Evolutionary conservation across 2,797 vertebrate genomes (phyloP), one percentile per base, ranked within the genome.

Genomic region (Acrossocheilus wenchowensis): DNA sequence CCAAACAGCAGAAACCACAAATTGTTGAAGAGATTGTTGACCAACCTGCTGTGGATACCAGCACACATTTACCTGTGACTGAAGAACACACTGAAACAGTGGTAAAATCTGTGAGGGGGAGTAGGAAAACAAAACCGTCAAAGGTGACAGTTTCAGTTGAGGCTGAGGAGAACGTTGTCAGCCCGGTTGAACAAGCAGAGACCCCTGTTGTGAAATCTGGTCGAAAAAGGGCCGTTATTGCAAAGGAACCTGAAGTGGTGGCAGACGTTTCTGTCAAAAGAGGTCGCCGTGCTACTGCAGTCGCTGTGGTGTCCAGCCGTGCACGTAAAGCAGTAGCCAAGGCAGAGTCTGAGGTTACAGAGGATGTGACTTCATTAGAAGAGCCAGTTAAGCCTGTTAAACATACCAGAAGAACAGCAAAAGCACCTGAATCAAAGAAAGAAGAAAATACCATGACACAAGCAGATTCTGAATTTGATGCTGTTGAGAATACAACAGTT

Each of bases 51-150:
- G 75, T 68, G 48, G 89, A 90, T 26, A 34, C 85, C 9, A 19
- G 87, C n/a, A n/a, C 34, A 17, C 34, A 36, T 5, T 75, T 75
- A 12, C 21, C 88, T 36, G 73, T 57, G 43, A 36, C 62, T 2
- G 83, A 81, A 50, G 80, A 75, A 57, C 21, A 43, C 30, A 54
- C 17, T 43, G 23, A 54, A 82, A 82, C 45, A 0, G 81, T 48
- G 57, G 81, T 82, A 7, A 89, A 91, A 86, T 89, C 90, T 1
- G 48, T 87, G 11, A 92, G 88, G 79, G 91, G 72, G 15, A 90
- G 90, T 7, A 91, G 91, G 81, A 89, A 83, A 2, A 82, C 87
- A 17, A 87, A 81, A 26, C 93, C 93, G 62, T 60, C 89, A n/a
- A 73, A 88, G 80, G 34, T 9, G 57, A 71, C 57, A 0, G 39